These are phyloP conservation scores for Cataglyphis livida DNA, from an alignment of 2,888 invertebrate genomes.

Conservation along the genomic window DNA sequence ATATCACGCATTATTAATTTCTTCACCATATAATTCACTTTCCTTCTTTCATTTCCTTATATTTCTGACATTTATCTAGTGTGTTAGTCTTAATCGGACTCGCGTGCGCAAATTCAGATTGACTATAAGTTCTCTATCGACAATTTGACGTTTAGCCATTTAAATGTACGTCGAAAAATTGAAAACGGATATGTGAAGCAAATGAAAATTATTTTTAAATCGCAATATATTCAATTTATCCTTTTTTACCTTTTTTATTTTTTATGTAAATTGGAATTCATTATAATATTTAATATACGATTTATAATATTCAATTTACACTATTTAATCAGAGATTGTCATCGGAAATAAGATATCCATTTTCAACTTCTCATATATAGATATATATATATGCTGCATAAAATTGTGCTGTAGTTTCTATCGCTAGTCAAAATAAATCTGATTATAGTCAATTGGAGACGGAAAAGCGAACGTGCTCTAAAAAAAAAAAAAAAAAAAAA, in stretches of 20 bases:
- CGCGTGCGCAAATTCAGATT: background rate
- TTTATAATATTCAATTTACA: slow-evolving; percentile 16
- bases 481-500: slow-evolving; percentile 1
- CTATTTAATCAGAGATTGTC: background rate
- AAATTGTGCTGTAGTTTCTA: slow-evolving; percentile 55
- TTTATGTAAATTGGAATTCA: background rate
- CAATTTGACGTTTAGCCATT: background rate
- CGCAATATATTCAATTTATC: background rate
- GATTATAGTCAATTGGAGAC: slow-evolving; percentile 70
- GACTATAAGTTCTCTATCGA: background rate
- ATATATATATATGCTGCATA: slow-evolving; percentile 29
- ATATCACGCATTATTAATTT: slow-evolving; percentile 6
- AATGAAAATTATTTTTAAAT: background rate
- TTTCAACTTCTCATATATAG: slow-evolving; percentile 5
- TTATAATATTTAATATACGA: background rate
- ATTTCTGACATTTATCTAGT: background rate
- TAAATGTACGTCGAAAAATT: background rate
- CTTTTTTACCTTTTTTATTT: background rate
- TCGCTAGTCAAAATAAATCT: slow-evolving; percentile 73
- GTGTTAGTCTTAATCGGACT: background rate
- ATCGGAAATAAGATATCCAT: background rate
- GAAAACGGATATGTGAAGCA: background rate
- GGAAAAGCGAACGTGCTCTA: slow-evolving; percentile 48
- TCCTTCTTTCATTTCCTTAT: background rate
- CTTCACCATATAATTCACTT: background rate